Percentiles rank a stretch among this genome's conserved stretches.
Conservation (phyloP, 2,797 vertebrate species). For the Parauchenoglanis punctatus region DNA sequence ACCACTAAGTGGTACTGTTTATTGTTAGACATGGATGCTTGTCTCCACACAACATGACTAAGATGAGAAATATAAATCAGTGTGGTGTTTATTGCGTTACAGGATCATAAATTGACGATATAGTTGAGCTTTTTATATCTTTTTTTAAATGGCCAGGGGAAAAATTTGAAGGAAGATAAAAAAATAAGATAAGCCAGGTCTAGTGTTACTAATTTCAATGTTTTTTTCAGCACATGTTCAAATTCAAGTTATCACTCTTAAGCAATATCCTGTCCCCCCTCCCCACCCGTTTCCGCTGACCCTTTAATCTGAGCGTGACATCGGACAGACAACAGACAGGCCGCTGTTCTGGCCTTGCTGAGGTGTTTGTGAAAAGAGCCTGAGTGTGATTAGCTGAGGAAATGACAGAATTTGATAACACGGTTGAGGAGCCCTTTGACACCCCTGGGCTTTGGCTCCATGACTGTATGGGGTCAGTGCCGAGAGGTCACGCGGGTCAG, state of each 20-base stretch:
- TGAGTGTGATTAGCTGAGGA: conserved; percentile 68
- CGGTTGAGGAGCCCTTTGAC: conserved; percentile 35
- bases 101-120: not conserved
- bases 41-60: conserved; percentile 12
- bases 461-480: conserved; percentile 34
- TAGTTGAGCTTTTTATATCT: too few relatives aligned
- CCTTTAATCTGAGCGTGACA: conserved; percentile 57
- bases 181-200: not conserved
- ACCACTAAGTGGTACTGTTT: conserved; percentile 28
- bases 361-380: conserved; percentile 61
- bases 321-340: conserved; percentile 66
- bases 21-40: conserved; percentile 49
- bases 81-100: not conserved
- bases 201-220: conserved; percentile 10
- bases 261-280: conserved; percentile 50
- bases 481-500: conserved; percentile 54
- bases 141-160: not conserved
- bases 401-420: conserved; percentile 65
- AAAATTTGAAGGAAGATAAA: not conserved
- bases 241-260: conserved; percentile 38
- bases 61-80: conserved; percentile 19
- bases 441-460: conserved; percentile 41
- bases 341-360: conserved; percentile 30
- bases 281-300: conserved; percentile 43
- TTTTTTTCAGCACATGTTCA: conserved; percentile 27